A percentile compares a stretch with the other conserved stretches of the same genome.
Conservation (phyloP, 2,888 invertebrate species). For the Parapristionchus giblindavisi region DNA sequence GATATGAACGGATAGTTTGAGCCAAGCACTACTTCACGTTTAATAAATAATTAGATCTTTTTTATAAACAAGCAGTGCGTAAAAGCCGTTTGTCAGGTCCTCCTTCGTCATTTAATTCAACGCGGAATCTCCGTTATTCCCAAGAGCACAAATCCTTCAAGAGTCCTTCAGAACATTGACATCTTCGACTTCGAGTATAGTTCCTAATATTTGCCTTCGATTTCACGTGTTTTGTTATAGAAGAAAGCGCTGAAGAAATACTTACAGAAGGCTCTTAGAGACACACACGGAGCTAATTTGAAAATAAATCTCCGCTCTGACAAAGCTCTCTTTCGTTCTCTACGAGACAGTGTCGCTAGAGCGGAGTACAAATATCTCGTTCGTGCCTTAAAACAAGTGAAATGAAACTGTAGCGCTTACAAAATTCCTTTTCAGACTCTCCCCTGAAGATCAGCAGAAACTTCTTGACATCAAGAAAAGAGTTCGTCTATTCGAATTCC, state of each 20-base stretch:
- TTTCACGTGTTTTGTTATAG: too few species aligned
- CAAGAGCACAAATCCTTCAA: constrained; percentile 51
- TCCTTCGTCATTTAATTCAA: constrained; percentile 56
- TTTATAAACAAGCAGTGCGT: too few species aligned
- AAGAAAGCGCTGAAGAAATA: too few species aligned
- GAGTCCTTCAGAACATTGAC: constrained; percentile 57
- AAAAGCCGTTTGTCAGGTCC: constrained; percentile 41
- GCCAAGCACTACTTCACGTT: background rate
- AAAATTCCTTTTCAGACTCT: constrained; percentile 36
- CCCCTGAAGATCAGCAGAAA: constrained; percentile 52
- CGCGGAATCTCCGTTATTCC: constrained; percentile 56
- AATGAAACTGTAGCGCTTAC: background rate
- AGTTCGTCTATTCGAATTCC: constrained; percentile 50
- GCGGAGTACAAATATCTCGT: too few species aligned
- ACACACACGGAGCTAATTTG: too few species aligned
- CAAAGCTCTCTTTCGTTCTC: too few species aligned
- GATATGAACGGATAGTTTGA: background rate
- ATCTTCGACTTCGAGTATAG: constrained; percentile 57
- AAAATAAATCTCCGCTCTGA: too few species aligned
- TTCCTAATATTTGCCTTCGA: background rate
- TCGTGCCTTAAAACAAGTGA: background rate
- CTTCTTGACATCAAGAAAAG: constrained; percentile 45
- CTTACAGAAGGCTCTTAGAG: too few species aligned
- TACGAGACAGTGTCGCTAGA: too few species aligned
- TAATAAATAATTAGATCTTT: background rate